phyloP scores from a whole-genome alignment of 2,797 vertebrate species.

The Hippocampus kuda region DNA sequence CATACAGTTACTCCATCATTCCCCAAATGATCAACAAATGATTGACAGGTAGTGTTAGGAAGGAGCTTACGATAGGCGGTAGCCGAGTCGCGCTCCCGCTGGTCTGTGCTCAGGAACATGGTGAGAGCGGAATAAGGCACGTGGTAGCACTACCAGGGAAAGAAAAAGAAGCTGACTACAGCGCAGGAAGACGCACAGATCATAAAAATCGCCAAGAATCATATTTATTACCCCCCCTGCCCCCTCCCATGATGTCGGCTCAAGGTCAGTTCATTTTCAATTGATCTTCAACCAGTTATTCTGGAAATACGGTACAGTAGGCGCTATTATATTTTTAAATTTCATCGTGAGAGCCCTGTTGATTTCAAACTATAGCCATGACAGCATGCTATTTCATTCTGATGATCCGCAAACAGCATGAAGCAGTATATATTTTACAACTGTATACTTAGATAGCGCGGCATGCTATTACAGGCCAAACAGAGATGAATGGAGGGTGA shows the following conservation, averaged over 20 bases:
- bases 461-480: constrained; percentile 57
- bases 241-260: too few relatives aligned
- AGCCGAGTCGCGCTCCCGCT: constrained; percentile 87
- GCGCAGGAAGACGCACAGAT: background rate
- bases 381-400: background rate
- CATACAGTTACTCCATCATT: background rate
- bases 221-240: too few relatives aligned
- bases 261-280: too few relatives aligned
- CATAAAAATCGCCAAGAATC: too few relatives aligned
- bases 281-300: too few relatives aligned
- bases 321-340: too few relatives aligned
- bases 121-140: constrained; percentile 95
- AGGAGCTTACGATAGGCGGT: constrained; percentile 84
- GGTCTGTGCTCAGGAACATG: constrained; percentile 89
- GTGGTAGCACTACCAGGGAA: constrained; percentile 76
- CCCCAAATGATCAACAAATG: background rate
- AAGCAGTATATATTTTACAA: constrained; percentile 35
- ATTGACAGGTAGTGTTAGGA: background rate
- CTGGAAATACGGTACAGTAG: too few relatives aligned
- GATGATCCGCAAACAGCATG: background rate
- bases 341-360: too few relatives aligned
- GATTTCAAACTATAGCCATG: background rate
- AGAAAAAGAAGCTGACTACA: background rate
- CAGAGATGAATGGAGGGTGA: constrained; percentile 32
- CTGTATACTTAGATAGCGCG: constrained; percentile 67